Evolutionary conservation across 2,888 invertebrate genomes (phyloP), one percentile per base, ranked within the genome.

Genomic region (Cerastis leucographa): DNA sequence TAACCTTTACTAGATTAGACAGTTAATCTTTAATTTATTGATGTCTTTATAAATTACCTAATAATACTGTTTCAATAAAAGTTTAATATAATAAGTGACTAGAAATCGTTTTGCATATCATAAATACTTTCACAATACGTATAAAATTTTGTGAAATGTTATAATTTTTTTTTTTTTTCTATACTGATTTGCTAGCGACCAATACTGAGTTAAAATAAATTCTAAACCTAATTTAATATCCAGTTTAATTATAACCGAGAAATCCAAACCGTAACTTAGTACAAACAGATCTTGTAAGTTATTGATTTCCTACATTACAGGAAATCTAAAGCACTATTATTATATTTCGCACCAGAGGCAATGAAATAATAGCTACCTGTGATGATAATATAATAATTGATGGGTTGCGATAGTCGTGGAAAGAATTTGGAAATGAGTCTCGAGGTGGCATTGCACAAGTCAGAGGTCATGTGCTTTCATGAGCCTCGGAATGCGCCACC

Each of bases 271-370:
- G 44, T 82, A 54, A 76, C 40, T 82, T 22, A 66, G n/a, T 54
- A 54, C n/a, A 1, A 29, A 40, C 22, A 78, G 25, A 81, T 82
- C n/a, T 82, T 76, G 76, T 78, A 51, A 66, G n/a, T 82, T 59
- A 78, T 65, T 44, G 25, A 78, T 78, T 74, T 78, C 82, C 82
- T 81, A 44, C 35, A 51, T 81, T 44, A 51, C 49, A 80, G 82
- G 49, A 78, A 81, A 81, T 81, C 35, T 19, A 51, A 78, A 78
- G 22, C 8, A 51, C 65, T 51, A 44, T 66, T 65, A 81, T 78
- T 81, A 74, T 49, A 74, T 42, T 76, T 54, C 7, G 40, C 46
- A 54, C 61, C 54, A 81, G 73, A 61, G 40, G 35, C 35, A n/a
- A 42, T 42, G 17, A 25, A 77, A 54, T 54, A 0, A 46, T 77